Conservation (phyloP, 2,888 invertebrate genomes). For the Lasioglossum villosulum region DNA sequence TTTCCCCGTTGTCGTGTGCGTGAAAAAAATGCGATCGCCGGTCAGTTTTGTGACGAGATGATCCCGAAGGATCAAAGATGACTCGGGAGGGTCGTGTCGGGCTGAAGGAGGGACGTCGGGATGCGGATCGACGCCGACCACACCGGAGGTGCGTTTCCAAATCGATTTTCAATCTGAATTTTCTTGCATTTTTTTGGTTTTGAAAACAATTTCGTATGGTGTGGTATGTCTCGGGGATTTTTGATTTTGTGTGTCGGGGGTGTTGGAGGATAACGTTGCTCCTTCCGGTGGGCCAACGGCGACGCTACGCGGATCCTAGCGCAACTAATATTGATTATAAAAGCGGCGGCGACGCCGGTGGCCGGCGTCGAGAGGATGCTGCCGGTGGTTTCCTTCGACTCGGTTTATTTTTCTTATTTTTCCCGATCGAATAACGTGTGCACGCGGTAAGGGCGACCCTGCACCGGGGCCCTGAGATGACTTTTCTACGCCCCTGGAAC, state of each 20-base stretch:
- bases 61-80: slow-evolving; percentile 29
- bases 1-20: background rate
- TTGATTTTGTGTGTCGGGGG: background rate
- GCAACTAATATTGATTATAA: slow-evolving; percentile 82
- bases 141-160: slow-evolving; percentile 39
- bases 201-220: background rate
- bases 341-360: slow-evolving; percentile 67
- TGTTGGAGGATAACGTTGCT: slow-evolving; percentile 2
- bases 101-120: slow-evolving; percentile 19
- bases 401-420: slow-evolving; percentile 48
- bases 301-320: slow-evolving; percentile 76
- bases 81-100: background rate
- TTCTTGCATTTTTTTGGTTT: background rate
- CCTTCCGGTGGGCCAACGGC: slow-evolving; percentile 54
- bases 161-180: background rate
- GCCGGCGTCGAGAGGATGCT: slow-evolving; percentile 37
- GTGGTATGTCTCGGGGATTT: background rate
- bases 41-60: slow-evolving; percentile 4
- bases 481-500: background rate
- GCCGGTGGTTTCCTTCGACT: slow-evolving; percentile 50
- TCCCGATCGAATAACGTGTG: slow-evolving; percentile 34
- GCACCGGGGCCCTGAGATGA: slow-evolving; percentile 1
- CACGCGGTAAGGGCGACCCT: slow-evolving; percentile 30
- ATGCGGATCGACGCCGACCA: slow-evolving; percentile 37
- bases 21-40: background rate